A percentile compares a stretch with the other conserved stretches of the same genome.
phyloP scores from a whole-genome alignment of 2,113 vertebrate genomes.

The Anthoscopus minutus region DNA sequence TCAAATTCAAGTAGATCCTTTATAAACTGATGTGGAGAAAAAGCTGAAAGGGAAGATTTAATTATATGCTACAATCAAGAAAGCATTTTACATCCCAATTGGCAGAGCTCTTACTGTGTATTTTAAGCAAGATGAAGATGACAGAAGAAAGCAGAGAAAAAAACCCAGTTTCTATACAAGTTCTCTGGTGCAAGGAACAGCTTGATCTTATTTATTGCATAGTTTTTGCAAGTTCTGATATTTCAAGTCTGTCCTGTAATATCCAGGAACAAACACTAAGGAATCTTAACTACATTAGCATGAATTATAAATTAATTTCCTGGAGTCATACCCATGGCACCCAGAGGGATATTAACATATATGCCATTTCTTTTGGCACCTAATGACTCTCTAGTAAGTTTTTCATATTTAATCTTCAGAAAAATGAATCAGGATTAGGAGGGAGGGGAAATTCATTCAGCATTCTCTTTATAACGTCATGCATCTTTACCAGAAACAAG shows the following conservation, averaged over 20 bases:
- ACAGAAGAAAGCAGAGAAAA: neutral
- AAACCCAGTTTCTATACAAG: neutral
- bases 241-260: neutral
- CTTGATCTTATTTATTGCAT: conserved; percentile 47
- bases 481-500: conserved; percentile 25
- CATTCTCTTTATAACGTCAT: conserved; percentile 13
- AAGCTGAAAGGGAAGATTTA: conserved; percentile 51
- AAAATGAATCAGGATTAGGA: neutral
- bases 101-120: conserved; percentile 46
- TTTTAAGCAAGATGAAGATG: conserved; percentile 60
- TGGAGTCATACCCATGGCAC: neutral
- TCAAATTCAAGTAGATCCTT: conserved; percentile 41
- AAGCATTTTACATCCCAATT: conserved; percentile 53
- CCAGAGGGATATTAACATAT: conserved; percentile 35
- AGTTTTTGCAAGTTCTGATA: conserved; percentile 22
- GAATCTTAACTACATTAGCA: neutral
- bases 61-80: conserved; percentile 64
- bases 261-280: conserved; percentile 2
- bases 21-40: conserved; percentile 45
- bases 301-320: conserved; percentile 51
- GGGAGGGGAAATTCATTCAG: neutral
- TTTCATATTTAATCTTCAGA: conserved; percentile 35
- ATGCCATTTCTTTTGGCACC: conserved; percentile 35
- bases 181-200: conserved; percentile 13
- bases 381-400: conserved; percentile 20